Conservation (phyloP, 2,797 vertebrate genomes). For the Ctenopoma kingsleyae region DNA sequence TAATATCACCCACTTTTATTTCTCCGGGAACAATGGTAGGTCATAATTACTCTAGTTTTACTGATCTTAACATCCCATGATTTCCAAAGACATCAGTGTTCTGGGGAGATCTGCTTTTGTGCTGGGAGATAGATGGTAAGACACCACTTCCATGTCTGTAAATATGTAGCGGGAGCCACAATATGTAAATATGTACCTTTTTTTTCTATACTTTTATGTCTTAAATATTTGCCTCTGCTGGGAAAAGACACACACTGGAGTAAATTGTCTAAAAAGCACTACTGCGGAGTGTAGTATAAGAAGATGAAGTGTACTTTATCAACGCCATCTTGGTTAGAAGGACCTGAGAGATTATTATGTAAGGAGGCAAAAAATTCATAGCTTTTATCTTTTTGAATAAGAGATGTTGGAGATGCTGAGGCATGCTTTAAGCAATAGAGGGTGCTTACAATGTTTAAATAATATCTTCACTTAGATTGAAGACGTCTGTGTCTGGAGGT, state of each 20-base stretch:
- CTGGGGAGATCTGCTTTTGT: background rate
- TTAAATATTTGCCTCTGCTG: background rate
- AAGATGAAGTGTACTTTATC: too few species aligned
- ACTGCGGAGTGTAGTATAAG: background rate
- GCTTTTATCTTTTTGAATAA: constrained; percentile 1
- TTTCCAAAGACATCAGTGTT: background rate
- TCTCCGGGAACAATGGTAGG: too few species aligned
- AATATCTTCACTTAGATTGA: background rate
- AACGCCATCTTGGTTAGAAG: background rate
- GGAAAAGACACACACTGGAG: background rate
- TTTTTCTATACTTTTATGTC: too few species aligned
- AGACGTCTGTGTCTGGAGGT: background rate
- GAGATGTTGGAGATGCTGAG: background rate
- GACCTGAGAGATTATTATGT: background rate
- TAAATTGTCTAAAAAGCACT: background rate
- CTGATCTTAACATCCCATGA: background rate
- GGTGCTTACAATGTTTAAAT: background rate
- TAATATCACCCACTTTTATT: too few species aligned
- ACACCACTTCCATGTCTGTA: background rate
- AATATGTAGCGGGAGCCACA: background rate
- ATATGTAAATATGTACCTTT: too few species aligned
- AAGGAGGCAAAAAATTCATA: background rate
- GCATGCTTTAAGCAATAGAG: background rate
- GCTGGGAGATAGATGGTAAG: background rate
- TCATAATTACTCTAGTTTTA: too few species aligned